Base-by-base conservation (phyloP, 2,888 invertebrate species). In the Luffia ferchaultella region DNA sequence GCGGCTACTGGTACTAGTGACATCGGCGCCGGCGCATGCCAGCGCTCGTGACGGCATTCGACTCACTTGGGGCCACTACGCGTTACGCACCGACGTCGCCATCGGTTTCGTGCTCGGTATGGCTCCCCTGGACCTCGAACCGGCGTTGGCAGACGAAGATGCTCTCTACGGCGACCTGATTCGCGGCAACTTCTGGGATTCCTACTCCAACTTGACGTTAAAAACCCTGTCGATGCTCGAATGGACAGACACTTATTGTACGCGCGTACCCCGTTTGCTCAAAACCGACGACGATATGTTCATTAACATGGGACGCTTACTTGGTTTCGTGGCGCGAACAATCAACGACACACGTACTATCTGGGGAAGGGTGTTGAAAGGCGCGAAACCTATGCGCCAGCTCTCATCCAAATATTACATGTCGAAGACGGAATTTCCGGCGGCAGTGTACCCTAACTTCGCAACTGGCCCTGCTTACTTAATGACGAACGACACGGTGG, bases 401-500 rank as follows among this genome's bases (percentile, higher is more conserved):
- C 89, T 89, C 62, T 90, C 90, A 64, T 93, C 93, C 50, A 96
- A 96, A 74, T 97, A 96, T 82, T 96, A 90, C 77, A 92, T 96
- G 53, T 91, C 95, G 15, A 85, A 86, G 50, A 85, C 86, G 60
- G 93, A 93, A 71, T 96, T 90, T 73, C 87, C 89, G 61, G 89
- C 88, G 15, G 59, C 57, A 46, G 85, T 90, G 54, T 96, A 93
- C 77, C 97, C 97, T 2, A 91, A 93, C 67, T 97, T 97, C 72
- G 92, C 93, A n/a, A 96, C 96, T 1, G 97, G 97, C 1, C 96
- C 96, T 18, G 95, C 96, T 12, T 97, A 97, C 78, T 79, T 96
- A 49, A 70, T 97, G 69, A 90, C 93, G 49, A 87, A 87, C 49
- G 91, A 93, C 68, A 85, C 91, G 49, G 86, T 93, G 44, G 86